Conservation (phyloP, 2,797 vertebrate genomes). For the Enteromius afrohamiltoni region DNA sequence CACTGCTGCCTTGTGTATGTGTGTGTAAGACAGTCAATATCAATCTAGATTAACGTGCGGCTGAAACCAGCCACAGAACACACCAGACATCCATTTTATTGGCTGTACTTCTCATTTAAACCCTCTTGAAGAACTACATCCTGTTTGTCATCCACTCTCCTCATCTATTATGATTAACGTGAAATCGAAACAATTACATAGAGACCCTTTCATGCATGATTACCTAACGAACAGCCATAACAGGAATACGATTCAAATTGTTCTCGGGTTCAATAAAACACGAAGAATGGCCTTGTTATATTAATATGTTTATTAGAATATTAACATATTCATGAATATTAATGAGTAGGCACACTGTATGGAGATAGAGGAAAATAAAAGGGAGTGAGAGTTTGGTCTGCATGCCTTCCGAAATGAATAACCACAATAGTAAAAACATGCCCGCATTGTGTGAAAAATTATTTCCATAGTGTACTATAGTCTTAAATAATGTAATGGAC, state of each 20-base stretch:
- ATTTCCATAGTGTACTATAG: constrained; percentile 20
- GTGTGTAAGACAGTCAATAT: constrained; percentile 44
- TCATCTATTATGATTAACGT: not conserved
- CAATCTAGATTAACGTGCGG: constrained; percentile 46
- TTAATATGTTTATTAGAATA: constrained; percentile 70
- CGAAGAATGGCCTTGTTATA: constrained; percentile 61
- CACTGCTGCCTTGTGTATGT: constrained; percentile 7
- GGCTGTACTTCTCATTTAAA: not conserved
- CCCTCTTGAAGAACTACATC: not conserved
- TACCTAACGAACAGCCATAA: not conserved
- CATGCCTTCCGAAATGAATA: constrained; percentile 66
- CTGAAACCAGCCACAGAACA: constrained; percentile 6
- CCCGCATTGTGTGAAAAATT: constrained; percentile 58
- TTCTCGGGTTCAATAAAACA: constrained; percentile 31
- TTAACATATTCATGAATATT: constrained; percentile 65
- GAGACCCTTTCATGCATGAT: not conserved
- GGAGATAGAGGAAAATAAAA: constrained; percentile 57
- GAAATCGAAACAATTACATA: not conserved
- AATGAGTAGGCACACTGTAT: constrained; percentile 73
- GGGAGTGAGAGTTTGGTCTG: constrained; percentile 59
- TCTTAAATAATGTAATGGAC: constrained; percentile 20
- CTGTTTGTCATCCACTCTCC: not conserved
- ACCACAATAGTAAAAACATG: constrained; percentile 58
- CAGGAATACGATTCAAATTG: not conserved
- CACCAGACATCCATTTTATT: constrained; percentile 1